Conservation (phyloP, 2,888 invertebrate species). For the Pogonocherus hispidulus region DNA sequence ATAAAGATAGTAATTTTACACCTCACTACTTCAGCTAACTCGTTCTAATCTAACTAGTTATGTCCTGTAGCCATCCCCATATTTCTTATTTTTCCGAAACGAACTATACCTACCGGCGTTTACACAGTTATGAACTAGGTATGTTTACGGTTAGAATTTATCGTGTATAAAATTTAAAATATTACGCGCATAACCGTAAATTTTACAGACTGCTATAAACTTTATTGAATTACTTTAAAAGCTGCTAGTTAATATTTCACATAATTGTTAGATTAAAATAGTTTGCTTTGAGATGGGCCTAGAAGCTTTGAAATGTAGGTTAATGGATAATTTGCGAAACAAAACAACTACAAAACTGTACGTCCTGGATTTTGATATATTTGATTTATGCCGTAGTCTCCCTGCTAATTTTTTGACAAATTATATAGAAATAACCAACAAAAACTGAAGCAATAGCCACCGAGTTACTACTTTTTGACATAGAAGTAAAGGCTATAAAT, state of each 20-base stretch:
- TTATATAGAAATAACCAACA: no score
- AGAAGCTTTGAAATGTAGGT: background rate
- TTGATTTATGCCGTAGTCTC: no score
- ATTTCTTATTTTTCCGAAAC: background rate
- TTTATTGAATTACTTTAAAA: background rate
- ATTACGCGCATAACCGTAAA: slow-evolving; percentile 6
- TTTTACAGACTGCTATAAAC: slow-evolving; percentile 10
- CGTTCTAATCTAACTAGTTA: no score
- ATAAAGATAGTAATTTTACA: no score
- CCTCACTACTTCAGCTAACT: no score
- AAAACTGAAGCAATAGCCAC: no score
- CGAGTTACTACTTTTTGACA: no score
- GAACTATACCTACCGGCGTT: background rate
- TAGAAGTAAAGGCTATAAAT: no score
- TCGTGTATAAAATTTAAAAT: background rate
- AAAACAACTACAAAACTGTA: background rate
- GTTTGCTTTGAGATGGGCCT: background rate
- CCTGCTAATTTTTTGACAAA: no score
- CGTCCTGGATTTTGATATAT: no score
- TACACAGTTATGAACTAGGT: background rate
- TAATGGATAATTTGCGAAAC: background rate
- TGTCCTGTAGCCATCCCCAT: no score
- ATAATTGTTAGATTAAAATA: background rate
- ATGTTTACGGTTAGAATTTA: background rate
- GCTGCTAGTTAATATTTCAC: background rate